A percentile compares a stretch with the other conserved stretches of the same genome.
phyloP scores from a whole-genome alignment of 1,140 invertebrate species.

The Piezodorus guildinii region DNA sequence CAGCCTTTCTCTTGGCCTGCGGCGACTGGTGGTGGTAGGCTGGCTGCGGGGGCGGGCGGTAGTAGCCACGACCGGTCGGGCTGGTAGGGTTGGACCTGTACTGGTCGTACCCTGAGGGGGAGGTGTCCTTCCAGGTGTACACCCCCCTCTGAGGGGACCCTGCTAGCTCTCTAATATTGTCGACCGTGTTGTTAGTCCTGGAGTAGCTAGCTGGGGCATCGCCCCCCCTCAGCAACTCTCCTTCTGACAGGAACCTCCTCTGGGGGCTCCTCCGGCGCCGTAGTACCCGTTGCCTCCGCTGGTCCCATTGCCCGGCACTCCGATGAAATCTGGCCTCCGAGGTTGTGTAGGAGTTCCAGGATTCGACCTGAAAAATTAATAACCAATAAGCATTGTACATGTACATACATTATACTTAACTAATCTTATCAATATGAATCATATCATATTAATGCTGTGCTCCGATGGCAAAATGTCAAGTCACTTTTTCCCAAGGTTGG shows the following conservation, averaged over 20 bases:
- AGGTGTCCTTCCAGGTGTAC: slow-evolving; percentile 73
- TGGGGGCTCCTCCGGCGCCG: slow-evolving; percentile 52
- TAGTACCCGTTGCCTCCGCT: slow-evolving; percentile 35
- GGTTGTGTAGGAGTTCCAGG: slow-evolving; percentile 78
- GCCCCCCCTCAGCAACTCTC: slow-evolving; percentile 54
- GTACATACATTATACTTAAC: too few relatives aligned
- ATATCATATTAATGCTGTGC: too few relatives aligned
- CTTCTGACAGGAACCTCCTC: slow-evolving; percentile 71
- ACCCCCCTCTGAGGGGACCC: slow-evolving; percentile 71
- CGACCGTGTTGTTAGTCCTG: slow-evolving; percentile 42
- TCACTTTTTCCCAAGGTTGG: too few relatives aligned
- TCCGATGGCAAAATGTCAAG: too few relatives aligned
- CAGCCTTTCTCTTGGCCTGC: slow-evolving; percentile 48
- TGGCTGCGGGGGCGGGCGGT: slow-evolving; percentile 42
- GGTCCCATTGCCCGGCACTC: slow-evolving; percentile 42
- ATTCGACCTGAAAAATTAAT: slow-evolving; percentile 56
- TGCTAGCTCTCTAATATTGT: slow-evolving; percentile 60
- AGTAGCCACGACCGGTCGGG: slow-evolving; percentile 52
- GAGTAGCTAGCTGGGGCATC: slow-evolving; percentile 33
- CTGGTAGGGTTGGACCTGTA: slow-evolving; percentile 64
- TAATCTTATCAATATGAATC: too few relatives aligned
- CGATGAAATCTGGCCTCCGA: slow-evolving; percentile 71
- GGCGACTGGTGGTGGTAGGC: slow-evolving; percentile 41
- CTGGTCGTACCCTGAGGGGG: slow-evolving; percentile 37
- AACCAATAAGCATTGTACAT: too few relatives aligned